Evolutionary conservation across 2,888 invertebrate genomes (phyloP).

Genomic region (Prosopocoilus inquinatus): DNA sequence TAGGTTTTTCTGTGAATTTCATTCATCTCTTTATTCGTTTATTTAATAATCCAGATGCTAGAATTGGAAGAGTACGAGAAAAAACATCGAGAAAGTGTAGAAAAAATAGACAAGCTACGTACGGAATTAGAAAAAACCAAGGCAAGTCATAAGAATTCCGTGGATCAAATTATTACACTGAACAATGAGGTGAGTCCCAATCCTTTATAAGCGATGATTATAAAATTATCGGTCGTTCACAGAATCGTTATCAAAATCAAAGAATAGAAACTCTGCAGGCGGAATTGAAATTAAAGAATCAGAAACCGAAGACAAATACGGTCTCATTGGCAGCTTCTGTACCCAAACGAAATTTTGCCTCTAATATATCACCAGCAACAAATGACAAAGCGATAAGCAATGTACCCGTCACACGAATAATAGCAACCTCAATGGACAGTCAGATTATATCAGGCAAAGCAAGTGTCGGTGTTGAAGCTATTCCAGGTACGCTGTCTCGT

Average conservation of each 20-base stretch:
- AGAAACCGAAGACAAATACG: not conserved
- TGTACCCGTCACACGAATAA: too few species aligned
- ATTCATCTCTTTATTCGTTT: too few species aligned
- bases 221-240: not conserved
- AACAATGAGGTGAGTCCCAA: conserved; percentile 3
- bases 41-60: conserved; percentile 8
- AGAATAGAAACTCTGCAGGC: conserved; percentile 14
- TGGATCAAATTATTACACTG: conserved; percentile 4
- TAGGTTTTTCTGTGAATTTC: too few species aligned
- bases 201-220: not conserved
- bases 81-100: conserved; percentile 12
- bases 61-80: conserved; percentile 17
- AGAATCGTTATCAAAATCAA: conserved; percentile 13
- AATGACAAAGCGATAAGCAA: too few species aligned
- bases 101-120: conserved; percentile 12
- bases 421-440: too few species aligned
- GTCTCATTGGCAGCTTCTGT: too few species aligned
- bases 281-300: conserved; percentile 5
- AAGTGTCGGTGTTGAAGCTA: too few species aligned
- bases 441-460: too few species aligned
- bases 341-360: too few species aligned
- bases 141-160: not conserved
- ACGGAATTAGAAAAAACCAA: conserved; percentile 16
- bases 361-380: too few species aligned
- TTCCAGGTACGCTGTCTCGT: too few species aligned